A percentile compares a stretch with the other conserved stretches of the same genome.
Evolutionary conservation across 2,888 invertebrate species (phyloP).

Genomic region (Mesorhabditis spiculigera): DNA sequence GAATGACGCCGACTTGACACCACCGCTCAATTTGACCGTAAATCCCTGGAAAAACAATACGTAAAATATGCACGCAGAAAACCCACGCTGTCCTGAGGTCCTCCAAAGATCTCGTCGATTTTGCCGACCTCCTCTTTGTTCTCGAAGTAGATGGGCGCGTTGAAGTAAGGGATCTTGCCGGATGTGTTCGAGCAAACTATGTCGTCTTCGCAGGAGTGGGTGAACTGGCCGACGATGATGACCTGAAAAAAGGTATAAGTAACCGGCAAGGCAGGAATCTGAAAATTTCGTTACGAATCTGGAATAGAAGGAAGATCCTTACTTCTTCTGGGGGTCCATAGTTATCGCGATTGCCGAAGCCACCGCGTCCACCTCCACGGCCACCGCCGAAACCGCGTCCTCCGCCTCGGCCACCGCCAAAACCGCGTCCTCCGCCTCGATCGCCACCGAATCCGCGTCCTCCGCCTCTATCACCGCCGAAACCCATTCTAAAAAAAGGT

Average conservation of each 20-base stretch:
- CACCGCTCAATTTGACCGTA: conserved; percentile 88
- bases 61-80: conserved; percentile 10
- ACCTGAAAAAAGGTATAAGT: conserved; percentile 16
- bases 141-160: conserved; percentile 91
- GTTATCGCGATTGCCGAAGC: conserved; percentile 37
- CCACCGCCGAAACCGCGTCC: conserved; percentile 19
- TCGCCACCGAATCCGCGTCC: conserved; percentile 37
- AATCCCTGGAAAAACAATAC: conserved; percentile 68
- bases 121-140: conserved; percentile 96
- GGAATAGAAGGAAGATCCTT: neutral
- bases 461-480: conserved; percentile 18
- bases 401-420: conserved; percentile 29
- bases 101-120: conserved; percentile 97
- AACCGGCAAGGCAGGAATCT: neutral
- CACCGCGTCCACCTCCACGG: conserved; percentile 28
- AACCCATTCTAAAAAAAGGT: neutral
- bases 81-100: conserved; percentile 77
- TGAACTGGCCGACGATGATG: conserved; percentile 75
- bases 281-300: neutral
- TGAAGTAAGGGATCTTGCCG: conserved; percentile 90
- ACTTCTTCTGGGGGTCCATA: conserved; percentile 51
- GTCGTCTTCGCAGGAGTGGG: conserved; percentile 88
- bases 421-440: conserved; percentile 33
- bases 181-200: conserved; percentile 84
- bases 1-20: conserved; percentile 86